phyloP scores from a whole-genome alignment of 2,797 vertebrate genomes.

The Knipowitschia caucasica region DNA sequence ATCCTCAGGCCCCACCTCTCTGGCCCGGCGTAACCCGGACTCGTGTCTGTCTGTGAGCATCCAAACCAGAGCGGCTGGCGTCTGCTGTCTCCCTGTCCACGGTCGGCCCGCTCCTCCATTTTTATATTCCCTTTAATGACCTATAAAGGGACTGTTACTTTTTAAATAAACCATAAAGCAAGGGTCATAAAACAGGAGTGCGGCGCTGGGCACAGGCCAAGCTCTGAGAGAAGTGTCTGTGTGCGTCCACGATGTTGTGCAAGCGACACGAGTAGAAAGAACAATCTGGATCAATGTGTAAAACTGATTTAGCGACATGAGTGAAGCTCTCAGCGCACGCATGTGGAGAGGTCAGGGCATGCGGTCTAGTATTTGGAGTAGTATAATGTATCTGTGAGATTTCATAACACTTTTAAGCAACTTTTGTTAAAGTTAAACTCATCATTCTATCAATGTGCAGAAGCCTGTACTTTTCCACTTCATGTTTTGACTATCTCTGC shows the following conservation, averaged over 20 bases:
- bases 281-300: slow-evolving; percentile 38
- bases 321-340: slow-evolving; percentile 58
- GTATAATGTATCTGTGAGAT: no score
- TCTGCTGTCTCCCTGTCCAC: slow-evolving; percentile 62
- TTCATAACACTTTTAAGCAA: no score
- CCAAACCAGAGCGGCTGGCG: slow-evolving; percentile 55
- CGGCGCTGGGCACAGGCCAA: slow-evolving; percentile 71
- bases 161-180: slow-evolving; percentile 83
- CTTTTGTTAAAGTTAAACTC: no score
- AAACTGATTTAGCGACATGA: slow-evolving; percentile 52
- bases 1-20: slow-evolving; percentile 46
- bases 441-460: no score
- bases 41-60: slow-evolving; percentile 27
- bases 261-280: slow-evolving; percentile 21
- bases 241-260: slow-evolving; percentile 31
- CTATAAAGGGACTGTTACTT: slow-evolving; percentile 81
- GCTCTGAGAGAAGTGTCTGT: slow-evolving; percentile 36
- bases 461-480: no score
- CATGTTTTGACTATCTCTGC: no score
- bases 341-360: no score
- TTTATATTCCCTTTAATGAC: slow-evolving; percentile 78
- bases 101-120: slow-evolving; percentile 67
- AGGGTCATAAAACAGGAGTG: slow-evolving; percentile 73
- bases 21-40: slow-evolving; percentile 50
- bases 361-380: no score